Evolutionary conservation across 2,113 vertebrate genomes (phyloP), one percentile per base, ranked within the genome.

Genomic region (Eptatretus burgeri): DNA sequence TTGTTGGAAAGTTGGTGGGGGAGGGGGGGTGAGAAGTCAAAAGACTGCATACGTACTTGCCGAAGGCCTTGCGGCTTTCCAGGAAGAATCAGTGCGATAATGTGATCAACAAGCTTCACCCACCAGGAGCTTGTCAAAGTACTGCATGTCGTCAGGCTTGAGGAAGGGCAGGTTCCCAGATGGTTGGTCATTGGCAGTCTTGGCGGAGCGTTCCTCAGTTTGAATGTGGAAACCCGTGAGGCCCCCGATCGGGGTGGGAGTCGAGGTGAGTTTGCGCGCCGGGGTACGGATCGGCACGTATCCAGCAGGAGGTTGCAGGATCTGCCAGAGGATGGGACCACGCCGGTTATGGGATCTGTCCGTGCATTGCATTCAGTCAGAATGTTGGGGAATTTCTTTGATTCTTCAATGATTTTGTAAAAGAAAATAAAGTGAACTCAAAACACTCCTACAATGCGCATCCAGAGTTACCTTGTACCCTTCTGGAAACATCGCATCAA

Each of bases 171-270:
- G 82, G 71, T 98, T 98, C 67, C 91, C 91, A 65, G 89, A 94
- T 0, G 91, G 91, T 63, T 98, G 91, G 71, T 98, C 91, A 50
- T 87, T 98, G 67, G 95, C 81, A 51, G 83, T 88, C 69, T 98
- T 98, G 71, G 85, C 87, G 14, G 85, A 82, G 49, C 86, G 76
- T 65, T 98, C 91, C 71, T 95, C 89, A 1, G 74, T 78, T 71
- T 95, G 91, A 89, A 98, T 98, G 74, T 94, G 91, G 77, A 98
- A 98, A 9, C 91, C 91, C 1, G 89, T 96, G 84, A 98, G 84
- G 1, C 91, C 89, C 1, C 89, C 88, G 41, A 98, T 76, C 1
- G 91, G 91, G 0, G 91, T 98, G n/a, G 91, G 91, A 0, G 91
- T 98, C 17, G 91, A 89, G 0, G 86, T 82, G 52, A 98, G 77